Evolutionary conservation across 2,888 invertebrate species (phyloP), one percentile per base, ranked within the genome.

Genomic region (Agrotis clavis): DNA sequence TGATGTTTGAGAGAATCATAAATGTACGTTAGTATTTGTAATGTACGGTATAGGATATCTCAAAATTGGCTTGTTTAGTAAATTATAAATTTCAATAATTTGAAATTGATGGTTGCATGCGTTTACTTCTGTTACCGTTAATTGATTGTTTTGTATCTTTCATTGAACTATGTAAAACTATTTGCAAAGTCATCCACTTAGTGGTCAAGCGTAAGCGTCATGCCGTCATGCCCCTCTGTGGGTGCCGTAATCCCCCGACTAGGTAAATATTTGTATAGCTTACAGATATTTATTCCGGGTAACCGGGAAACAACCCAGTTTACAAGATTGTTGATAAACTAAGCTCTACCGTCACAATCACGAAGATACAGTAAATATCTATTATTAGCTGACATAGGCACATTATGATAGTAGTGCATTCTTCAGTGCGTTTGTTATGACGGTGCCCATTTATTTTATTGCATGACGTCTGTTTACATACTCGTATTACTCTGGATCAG

Each of bases 361-460:
- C 13, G 19, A 19, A 35, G 6, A 25, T 30, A 53, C 11, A 25
- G 53, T 74, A 14, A 54, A 48, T 56, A 64, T 48, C 18, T 50
- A 50, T 50, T 21, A 30, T 19, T 35, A 35, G 5, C 53, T 48
- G n/a, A 19, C 14, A 14, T n/a, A 35, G 19, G 16, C 21, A 21
- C 16, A 21, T 47, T 66, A 73, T 16, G 25, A 67, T 51, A 51
- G 50, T 50, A 19, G 30, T 19, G 56, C 25, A 74, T 66, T 50
- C n/a, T 74, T 53, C 35, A 14, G 18, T n/a, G 4, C 45, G 45
- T 67, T 19, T 45, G 41, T 30, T 35, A 60, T 54, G 76, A 30
- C 30, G 25, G 21, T 16, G 14, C 19, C 57, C 51, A 59, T 74
- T 74, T 4, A 66, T 51, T 66, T 59, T 59, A 75, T 74, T 59